These are phyloP conservation scores for Papilio helenus DNA, from an alignment of 1,140 invertebrate species.

Conservation along the genomic window DNA sequence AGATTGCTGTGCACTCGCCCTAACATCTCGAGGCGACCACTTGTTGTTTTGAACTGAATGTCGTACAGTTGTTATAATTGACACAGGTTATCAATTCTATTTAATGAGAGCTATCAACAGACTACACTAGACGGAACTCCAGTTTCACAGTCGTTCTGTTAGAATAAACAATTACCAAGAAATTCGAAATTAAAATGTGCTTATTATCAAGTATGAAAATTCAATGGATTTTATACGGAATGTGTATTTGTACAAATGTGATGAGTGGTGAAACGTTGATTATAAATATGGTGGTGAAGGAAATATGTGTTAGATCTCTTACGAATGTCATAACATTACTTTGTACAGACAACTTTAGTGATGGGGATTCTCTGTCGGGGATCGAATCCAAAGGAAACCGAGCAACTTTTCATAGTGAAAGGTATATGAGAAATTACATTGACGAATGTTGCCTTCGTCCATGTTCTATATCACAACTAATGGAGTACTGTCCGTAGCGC, in stretches of 20 bases:
- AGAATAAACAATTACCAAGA: slow-evolving; percentile 47
- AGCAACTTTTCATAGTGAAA: slow-evolving; percentile 54
- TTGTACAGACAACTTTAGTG: slow-evolving; percentile 49
- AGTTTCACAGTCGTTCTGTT: slow-evolving; percentile 52
- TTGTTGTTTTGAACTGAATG: slow-evolving; percentile 80
- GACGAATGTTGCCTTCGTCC: slow-evolving; percentile 65
- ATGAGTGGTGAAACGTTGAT: slow-evolving; percentile 57
- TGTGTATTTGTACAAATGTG: slow-evolving; percentile 57
- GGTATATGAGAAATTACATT: slow-evolving; percentile 56
- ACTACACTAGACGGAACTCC: slow-evolving; percentile 69
- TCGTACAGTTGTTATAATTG: slow-evolving; percentile 68
- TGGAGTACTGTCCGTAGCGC: slow-evolving; percentile 70
- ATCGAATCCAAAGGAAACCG: slow-evolving; percentile 54
- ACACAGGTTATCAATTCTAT: slow-evolving; percentile 79
- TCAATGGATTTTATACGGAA: slow-evolving; percentile 54
- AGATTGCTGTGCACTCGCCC: slow-evolving; percentile 43
- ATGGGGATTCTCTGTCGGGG: slow-evolving; percentile 47
- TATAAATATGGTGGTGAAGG: slow-evolving; percentile 58
- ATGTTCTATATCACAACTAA: slow-evolving; percentile 65
- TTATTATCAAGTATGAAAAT: slow-evolving; percentile 52
- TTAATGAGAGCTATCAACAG: slow-evolving; percentile 68
- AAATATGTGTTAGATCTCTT: slow-evolving; percentile 61
- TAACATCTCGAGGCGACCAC: slow-evolving; percentile 60
- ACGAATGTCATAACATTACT: slow-evolving; percentile 59
- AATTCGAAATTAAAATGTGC: slow-evolving; percentile 59